A percentile compares a stretch with the other conserved stretches of the same genome.
Conservation (phyloP, 2,113 vertebrate species). For the Struthio camelus region DNA sequence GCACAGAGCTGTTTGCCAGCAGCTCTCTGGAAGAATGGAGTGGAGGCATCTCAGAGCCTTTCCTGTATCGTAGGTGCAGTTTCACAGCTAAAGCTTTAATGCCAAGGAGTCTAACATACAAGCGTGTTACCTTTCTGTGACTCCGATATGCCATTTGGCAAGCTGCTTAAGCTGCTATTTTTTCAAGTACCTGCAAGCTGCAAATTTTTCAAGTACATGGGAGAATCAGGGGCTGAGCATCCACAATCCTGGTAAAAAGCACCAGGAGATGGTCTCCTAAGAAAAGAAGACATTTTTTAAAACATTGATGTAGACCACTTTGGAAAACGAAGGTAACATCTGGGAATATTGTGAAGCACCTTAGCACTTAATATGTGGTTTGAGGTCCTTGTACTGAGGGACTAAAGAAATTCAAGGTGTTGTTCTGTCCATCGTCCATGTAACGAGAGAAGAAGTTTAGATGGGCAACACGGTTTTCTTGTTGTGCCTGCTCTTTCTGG, state of each 20-base stretch:
- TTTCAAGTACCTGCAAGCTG: not conserved
- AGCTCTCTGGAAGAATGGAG: not conserved
- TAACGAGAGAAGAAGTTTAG: not conserved
- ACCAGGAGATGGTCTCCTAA: not conserved
- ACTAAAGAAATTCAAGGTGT: not conserved
- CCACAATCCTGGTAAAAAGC: not conserved
- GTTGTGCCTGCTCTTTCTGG: not conserved
- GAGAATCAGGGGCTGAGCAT: not conserved
- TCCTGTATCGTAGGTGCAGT: not conserved
- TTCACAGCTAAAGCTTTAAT: not conserved
- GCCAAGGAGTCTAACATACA: accelerated
- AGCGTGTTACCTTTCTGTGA: not conserved
- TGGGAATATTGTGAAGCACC: not conserved
- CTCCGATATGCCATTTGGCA: not conserved
- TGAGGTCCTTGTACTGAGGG: not conserved
- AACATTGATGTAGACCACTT: not conserved
- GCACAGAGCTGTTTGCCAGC: not conserved
- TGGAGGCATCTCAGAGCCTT: not conserved
- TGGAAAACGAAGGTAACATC: not conserved
- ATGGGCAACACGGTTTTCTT: not conserved
- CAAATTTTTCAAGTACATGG: not conserved
- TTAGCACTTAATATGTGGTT: not conserved
- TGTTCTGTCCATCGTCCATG: not conserved
- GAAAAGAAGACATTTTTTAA: not conserved
- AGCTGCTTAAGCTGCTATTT: not conserved